Evolutionary conservation across 2,797 vertebrate genomes (phyloP), one percentile per base, ranked within the genome.

Genomic region (Sebastes taczanowskii): DNA sequence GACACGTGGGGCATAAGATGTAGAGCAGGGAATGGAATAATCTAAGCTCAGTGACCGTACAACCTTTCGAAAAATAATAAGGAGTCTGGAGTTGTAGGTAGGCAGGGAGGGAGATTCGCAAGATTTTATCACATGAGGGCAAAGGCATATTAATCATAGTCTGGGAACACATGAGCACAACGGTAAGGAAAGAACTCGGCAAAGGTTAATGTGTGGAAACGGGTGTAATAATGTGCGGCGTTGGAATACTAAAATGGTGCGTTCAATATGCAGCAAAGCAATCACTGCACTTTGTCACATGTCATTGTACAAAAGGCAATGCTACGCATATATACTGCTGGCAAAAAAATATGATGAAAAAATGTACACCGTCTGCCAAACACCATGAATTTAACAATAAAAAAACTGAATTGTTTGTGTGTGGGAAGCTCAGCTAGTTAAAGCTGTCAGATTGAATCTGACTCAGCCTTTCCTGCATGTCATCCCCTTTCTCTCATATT

Each of bases 171-270:
- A 81, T 74, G 83, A 89, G 77, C 79, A 86, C 87, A 80, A 76
- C 30, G 52, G 86, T 80, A 85, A 88, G 87, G 72, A 79, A 89
- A 86, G 83, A 90, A 84, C 81, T 77, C 59, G 8, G 83, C 64
- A 92, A 94, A 94, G 92, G 93, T 94, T 94, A 92, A 94, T 92
- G 86, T 86, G 90, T 84, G 90, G 87, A 93, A 93, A 91, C 80
- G 38, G 73, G 58, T 84, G 85, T 87, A 86, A 93, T 92, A 90
- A 92, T 78, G 82, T 85, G 79, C 81, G 10, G 63, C 53, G 34
- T 56, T 72, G 60, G 88, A 92, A 91, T 90, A 80, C 82, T 89
- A 88, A 93, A 89, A 91, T 75, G 78, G 64, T 82, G 58, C 5
- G 55, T 87, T 91, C 80, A 83, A 56, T 86, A 89, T 89, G 87